Evolutionary conservation across 2,113 vertebrate species (phyloP).

Genomic region (Epinephelus cyanopodus): DNA sequence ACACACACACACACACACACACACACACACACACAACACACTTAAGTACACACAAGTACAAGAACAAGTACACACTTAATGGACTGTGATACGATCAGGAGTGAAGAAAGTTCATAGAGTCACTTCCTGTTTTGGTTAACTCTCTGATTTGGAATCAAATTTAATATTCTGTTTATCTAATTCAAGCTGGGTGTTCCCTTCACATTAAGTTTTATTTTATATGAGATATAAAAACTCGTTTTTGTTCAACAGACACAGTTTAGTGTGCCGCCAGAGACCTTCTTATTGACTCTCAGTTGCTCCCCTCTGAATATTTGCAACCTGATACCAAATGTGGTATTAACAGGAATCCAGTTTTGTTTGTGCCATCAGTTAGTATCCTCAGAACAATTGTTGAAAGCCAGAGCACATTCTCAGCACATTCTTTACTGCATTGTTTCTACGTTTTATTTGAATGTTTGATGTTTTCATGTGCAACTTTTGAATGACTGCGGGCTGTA

Average conservation of each 20-base stretch:
- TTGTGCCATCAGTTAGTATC: conserved; percentile 8
- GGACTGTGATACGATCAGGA: conserved; percentile 5
- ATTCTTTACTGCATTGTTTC: conserved; percentile 23
- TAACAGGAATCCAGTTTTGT: conserved; percentile 14
- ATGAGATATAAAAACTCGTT: not conserved
- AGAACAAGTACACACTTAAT: conserved; percentile 6
- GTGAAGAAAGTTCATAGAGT: conserved; percentile 1
- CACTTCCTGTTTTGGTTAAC: conserved; percentile 10
- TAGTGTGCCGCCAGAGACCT: not conserved
- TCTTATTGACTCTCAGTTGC: conserved; percentile 3
- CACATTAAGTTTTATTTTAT: not conserved
- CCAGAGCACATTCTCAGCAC: conserved; percentile 14
- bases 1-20: conserved; percentile 49
- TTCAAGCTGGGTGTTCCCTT: conserved; percentile 2
- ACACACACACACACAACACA: conserved; percentile 47
- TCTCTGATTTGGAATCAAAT: not conserved
- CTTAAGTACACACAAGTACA: too few species aligned
- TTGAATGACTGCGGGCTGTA: conserved; percentile 26
- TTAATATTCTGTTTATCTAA: not conserved
- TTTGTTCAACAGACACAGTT: not conserved
- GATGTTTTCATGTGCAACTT: conserved; percentile 18
- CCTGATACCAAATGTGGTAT: conserved; percentile 15
- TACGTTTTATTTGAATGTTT: conserved; percentile 18
- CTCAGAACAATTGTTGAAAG: conserved; percentile 11
- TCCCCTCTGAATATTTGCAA: conserved; percentile 9